Evolutionary conservation across 2,888 invertebrate genomes (phyloP), one percentile per base, ranked within the genome.

Genomic region (Oscheius sp.): DNA sequence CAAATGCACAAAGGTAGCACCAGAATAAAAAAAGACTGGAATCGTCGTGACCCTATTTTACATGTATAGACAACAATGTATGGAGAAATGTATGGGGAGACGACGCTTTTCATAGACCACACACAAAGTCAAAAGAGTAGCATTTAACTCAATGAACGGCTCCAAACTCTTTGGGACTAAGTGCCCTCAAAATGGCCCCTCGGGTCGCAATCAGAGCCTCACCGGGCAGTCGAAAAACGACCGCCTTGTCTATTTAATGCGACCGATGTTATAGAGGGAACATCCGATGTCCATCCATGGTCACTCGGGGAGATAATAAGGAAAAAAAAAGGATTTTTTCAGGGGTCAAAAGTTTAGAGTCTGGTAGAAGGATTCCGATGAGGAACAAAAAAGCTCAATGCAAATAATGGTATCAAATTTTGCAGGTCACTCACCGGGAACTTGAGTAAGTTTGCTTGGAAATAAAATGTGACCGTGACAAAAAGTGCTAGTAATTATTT

Each of bases 161-260:
- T 66, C 66, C 66, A 66, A 66, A 49, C 49, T 52, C 29, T 35
- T 35, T 35, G 43, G 61, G 66, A 66, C 66, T 66, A 66, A 66
- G 66, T 66, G 66, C 66, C 66, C 49, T 35, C 9, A 21, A 63
- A 66, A 66, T 66, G 66, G 66, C 66, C 66, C 66, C 66, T 66
- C 66, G 66, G 66, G 66, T 66, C 66, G 66, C 66, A 66, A 66
- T 66, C 66, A 66, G 66, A 66, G 66, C 66, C 52, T 66, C 66
- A 66, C 66, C 66, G 66, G 66, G 52, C 66, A 66, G 66, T 52
- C 49, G 27, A 66, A 66, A 63, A 66, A 66, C 66, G 66, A 52
- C 66, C 66, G 66, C 46, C 66, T 66, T 66, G 52, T 66, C 66
- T 52, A 52, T 66, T 66, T 66, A 66, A 66, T 66, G 66, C 27